Evolutionary conservation across 1,140 invertebrate genomes (phyloP), one percentile per base, ranked within the genome.

Genomic region (Nebria ingens): DNA sequence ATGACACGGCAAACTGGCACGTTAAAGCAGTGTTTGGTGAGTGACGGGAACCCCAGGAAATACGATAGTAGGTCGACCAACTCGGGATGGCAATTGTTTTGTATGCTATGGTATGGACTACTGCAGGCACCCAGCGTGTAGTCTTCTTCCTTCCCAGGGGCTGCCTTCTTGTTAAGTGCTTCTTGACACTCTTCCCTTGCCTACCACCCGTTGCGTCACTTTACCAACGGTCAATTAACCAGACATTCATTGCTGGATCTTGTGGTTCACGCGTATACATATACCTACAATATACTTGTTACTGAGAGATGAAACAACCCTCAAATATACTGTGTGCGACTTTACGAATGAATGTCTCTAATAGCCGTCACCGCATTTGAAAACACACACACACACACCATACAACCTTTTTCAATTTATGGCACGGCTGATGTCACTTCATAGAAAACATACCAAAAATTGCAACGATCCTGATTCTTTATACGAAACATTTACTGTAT

Each of bases 341-440:
- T 34, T 34, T 34, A 9, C 25, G n/a, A 6, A n/a, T 58, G 57
- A 58, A 58, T 58, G 22, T 53, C 15, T 22, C 57, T 58, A 58
- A 58, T 58, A 58, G 57, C 54, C 51, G 57, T 58, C 57, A 58
- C 57, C 57, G 57, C 21, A 55, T 50, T 34, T n/a, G 25, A 34
- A 34, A 34, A 34, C 25, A 34, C 25, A 6, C 25, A 34, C n/a
- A 34, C 25, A n/a, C 25, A n/a, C 25, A n/a, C 25, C 25, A 6
- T 34, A 9, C 25, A 6, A 34, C n/a, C 25, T n/a, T n/a, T 34
- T n/a, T 34, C 6, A n/a, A 34, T 34, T 34, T 34, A 34, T 34
- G 25, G 25, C 6, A 34, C 25, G 25, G 25, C 25, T 34, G 25
- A n/a, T n/a, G n/a, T 34, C n/a, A 34, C n/a, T 9, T 34, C n/a